Evolutionary conservation across 2,888 invertebrate species (phyloP), one percentile per base, ranked within the genome.

Genomic region (Tetragonula carbonaria): DNA sequence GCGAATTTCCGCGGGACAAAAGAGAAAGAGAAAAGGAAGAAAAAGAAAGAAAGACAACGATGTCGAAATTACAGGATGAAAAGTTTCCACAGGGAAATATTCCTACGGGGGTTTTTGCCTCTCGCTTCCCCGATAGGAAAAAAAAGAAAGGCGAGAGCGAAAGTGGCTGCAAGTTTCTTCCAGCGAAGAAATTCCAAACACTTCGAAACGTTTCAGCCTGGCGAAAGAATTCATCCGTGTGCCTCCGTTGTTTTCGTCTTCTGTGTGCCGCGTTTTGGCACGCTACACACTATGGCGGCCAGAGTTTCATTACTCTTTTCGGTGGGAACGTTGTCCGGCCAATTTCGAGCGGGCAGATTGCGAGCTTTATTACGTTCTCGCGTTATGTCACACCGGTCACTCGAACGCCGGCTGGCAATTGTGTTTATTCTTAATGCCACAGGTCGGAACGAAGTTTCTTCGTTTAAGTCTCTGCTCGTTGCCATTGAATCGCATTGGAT

Each of bases 251-350:
- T 82, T 85, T 78, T 6, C 38, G 38, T 8, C 38, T 38, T 8
- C 8, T 38, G 38, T 4, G 38, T 2, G 38, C 5, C 75, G 78
- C 86, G 79, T 84, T 53, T 23, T 23, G 38, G 21, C 18, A 28
- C 28, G 28, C 28, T 28, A 28, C 80, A 72, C 75, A 84, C 86
- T 28, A 33, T 80, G 83, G 78, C 80, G 65, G 76, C 84, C 38
- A 38, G 38, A 65, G 87, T 88, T 89, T 89, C 80, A 82, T 84
- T 79, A 87, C 81, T 74, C 84, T 83, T 45, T 83, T 80, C 68
- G 59, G 78, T 67, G 62, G 77, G 16, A 67, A 66, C 70, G 70
- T 65, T 33, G 57, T 45, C 59, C 53, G 23, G 62, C 67, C 71
- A 72, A 71, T 71, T 73, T 63, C 81, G 78, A 73, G 45, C 59